Percentiles rank a stretch among this genome's conserved stretches.
Conservation (phyloP, 2,888 invertebrate species). For the Strigamia transsilvanica region DNA sequence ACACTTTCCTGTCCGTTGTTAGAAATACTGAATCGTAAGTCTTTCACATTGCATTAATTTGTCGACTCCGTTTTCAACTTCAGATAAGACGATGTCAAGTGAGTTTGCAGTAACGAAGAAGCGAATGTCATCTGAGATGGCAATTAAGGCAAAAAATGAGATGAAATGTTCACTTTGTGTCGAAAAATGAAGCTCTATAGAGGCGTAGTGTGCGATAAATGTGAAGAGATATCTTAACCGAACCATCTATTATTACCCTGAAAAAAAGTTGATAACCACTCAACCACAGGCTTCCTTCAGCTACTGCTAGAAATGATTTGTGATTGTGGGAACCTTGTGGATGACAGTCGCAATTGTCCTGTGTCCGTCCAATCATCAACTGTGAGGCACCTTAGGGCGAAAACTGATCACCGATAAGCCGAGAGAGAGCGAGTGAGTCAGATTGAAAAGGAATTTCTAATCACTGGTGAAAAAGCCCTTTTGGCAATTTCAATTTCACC, state of each 20-base stretch:
- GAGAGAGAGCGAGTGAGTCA: slow-evolving; percentile 4
- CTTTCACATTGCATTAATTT: neutral
- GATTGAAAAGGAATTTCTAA: slow-evolving; percentile 29
- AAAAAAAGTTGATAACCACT: slow-evolving; percentile 19
- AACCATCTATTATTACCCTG: neutral
- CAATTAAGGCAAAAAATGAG: slow-evolving; percentile 3
- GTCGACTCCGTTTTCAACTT: neutral
- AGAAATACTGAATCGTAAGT: neutral
- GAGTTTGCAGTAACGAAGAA: neutral
- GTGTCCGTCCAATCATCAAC: slow-evolving; percentile 43
- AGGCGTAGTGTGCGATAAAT: neutral
- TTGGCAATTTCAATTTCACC: slow-evolving; percentile 34
- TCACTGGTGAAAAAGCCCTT: neutral
- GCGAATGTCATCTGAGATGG: neutral
- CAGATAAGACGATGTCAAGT: neutral
- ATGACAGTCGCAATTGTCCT: slow-evolving; percentile 25
- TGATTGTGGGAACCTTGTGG: slow-evolving; percentile 35
- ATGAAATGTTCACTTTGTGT: neutral
- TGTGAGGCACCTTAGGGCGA: neutral
- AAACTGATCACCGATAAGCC: slow-evolving; percentile 42
- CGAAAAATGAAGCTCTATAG: neutral
- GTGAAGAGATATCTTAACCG: neutral
- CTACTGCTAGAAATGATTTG: slow-evolving; percentile 20
- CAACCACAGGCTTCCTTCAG: slow-evolving; percentile 1
- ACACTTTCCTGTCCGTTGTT: slow-evolving; percentile 22